Percentiles rank a stretch among this genome's conserved stretches.
Conservation (phyloP, 2,797 vertebrate genomes). For the Acrossocheilus fasciatus region DNA sequence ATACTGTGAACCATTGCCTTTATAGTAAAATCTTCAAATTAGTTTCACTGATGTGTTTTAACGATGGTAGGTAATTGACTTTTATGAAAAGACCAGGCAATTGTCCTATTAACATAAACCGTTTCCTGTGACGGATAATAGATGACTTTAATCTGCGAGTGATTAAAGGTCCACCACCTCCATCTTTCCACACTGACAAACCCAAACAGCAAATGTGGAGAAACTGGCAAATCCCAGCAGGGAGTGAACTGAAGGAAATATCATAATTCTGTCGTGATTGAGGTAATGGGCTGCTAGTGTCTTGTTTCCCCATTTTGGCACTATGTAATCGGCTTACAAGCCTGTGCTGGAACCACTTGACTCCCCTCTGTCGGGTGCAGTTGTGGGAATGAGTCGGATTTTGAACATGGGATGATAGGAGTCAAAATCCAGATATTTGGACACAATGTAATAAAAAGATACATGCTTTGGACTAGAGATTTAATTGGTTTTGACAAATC, state of each 20-base stretch:
- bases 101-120: slow-evolving; percentile 47
- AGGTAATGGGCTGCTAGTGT: slow-evolving; percentile 63
- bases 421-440: slow-evolving; percentile 48
- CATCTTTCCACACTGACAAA: slow-evolving; percentile 39
- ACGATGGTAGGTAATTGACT: slow-evolving; percentile 20
- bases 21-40: slow-evolving; percentile 34
- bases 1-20: slow-evolving; percentile 23
- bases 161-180: slow-evolving; percentile 47
- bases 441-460: slow-evolving; percentile 40
- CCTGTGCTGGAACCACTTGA: slow-evolving; percentile 58
- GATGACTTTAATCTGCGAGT: slow-evolving; percentile 43
- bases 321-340: slow-evolving; percentile 61
- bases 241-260: slow-evolving; percentile 62
- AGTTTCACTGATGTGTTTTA: slow-evolving; percentile 29
- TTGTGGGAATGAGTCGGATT: slow-evolving; percentile 46
- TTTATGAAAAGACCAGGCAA: slow-evolving; percentile 45
- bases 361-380: slow-evolving; percentile 56
- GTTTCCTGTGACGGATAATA: slow-evolving; percentile 48
- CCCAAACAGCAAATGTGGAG: slow-evolving; percentile 38
- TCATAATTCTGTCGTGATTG: slow-evolving; percentile 63
- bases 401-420: slow-evolving; percentile 44
- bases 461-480: slow-evolving; percentile 40
- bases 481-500: slow-evolving; percentile 28
- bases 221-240: slow-evolving; percentile 54
- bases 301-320: slow-evolving; percentile 54